phyloP scores from a whole-genome alignment of 37 sponge, comb jelly and placozoan genomes.

The Amphimedon queenslandica region DNA sequence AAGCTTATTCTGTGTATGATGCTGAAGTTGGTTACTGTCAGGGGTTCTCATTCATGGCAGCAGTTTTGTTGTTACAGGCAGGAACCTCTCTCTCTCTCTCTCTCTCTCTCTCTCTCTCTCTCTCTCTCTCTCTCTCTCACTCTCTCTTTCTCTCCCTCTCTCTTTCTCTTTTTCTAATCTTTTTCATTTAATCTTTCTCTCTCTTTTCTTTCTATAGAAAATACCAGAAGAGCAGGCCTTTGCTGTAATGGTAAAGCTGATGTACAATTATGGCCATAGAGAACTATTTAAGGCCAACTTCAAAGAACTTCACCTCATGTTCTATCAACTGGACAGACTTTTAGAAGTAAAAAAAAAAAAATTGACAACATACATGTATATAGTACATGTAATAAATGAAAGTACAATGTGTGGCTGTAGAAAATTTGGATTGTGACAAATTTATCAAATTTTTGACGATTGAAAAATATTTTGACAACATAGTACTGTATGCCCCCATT shows the following conservation, averaged over 20 bases:
- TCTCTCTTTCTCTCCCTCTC: background rate
- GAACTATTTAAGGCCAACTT: constrained; percentile 89
- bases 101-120: background rate
- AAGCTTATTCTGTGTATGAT: constrained; percentile 94
- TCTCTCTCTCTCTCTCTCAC: background rate
- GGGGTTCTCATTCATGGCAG: constrained; percentile 94
- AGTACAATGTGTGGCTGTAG: background rate
- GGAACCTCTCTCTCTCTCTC: background rate
- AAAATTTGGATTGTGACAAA: too few relatives aligned
- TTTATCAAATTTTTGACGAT: too few relatives aligned
- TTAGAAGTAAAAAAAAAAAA: constrained; percentile 74
- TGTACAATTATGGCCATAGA: constrained; percentile 86
- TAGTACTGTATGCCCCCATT: too few relatives aligned
- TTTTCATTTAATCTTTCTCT: background rate
- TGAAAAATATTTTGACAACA: too few relatives aligned
- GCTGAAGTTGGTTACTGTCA: constrained; percentile 97
- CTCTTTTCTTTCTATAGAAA: constrained; percentile 50
- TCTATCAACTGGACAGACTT: constrained; percentile 78
- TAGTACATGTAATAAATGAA: too few relatives aligned
- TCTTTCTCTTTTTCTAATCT: background rate
- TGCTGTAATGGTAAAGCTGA: constrained; percentile 87
- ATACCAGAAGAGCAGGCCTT: constrained; percentile 96
- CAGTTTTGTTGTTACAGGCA: constrained; percentile 90
- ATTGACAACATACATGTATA: background rate
- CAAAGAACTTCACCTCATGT: constrained; percentile 68